These are phyloP conservation scores for Cinclus mexicanus DNA, from an alignment of 2,113 vertebrate genomes.

Conservation along the genomic window DNA sequence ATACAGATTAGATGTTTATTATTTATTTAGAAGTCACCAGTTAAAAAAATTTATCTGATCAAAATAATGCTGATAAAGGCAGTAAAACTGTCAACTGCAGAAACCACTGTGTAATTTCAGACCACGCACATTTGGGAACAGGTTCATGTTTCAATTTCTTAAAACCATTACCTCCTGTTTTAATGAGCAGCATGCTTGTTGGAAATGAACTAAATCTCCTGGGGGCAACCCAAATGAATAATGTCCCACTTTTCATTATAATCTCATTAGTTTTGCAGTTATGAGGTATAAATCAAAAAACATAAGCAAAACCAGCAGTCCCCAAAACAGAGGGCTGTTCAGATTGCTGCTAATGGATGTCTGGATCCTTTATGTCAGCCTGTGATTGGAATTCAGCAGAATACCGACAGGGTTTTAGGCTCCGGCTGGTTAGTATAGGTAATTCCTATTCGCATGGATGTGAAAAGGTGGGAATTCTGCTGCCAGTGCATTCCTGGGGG, in stretches of 20 bases:
- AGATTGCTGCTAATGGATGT: background rate
- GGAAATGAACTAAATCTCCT: background rate
- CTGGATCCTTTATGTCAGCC: background rate
- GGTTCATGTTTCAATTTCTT: constrained; percentile 3
- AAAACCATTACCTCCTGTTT: constrained; percentile 22
- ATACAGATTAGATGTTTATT: background rate
- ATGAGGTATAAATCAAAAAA: constrained; percentile 32
- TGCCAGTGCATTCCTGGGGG: accelerated
- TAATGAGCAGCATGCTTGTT: constrained; percentile 9
- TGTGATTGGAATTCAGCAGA: background rate
- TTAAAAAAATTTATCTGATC: background rate
- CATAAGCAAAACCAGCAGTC: background rate
- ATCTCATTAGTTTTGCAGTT: constrained; percentile 42
- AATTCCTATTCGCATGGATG: background rate
- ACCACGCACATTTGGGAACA: background rate
- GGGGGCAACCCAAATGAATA: background rate
- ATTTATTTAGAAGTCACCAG: background rate
- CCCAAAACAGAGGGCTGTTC: background rate
- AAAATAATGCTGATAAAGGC: background rate
- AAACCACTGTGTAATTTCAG: background rate
- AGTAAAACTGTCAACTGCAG: background rate
- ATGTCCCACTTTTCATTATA: constrained; percentile 33
- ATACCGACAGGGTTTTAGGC: accelerated
- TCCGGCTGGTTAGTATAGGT: background rate
- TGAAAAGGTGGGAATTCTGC: background rate